Base-by-base conservation (phyloP, 2,888 invertebrate species). In the Cheilosia pagana region DNA sequence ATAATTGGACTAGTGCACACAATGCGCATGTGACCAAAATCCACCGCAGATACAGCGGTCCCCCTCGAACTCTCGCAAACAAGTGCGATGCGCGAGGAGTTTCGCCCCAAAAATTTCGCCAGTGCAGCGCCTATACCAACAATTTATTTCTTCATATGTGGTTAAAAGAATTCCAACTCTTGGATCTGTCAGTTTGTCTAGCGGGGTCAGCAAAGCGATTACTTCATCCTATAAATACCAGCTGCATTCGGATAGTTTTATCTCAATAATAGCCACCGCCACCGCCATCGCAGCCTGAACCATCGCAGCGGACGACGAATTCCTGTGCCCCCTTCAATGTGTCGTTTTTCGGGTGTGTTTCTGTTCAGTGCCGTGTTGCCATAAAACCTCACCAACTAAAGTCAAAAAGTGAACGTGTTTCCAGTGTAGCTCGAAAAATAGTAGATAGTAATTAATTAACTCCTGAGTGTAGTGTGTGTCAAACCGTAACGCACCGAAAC, bases 161-260 rank as follows among this genome's bases (percentile, higher is more conserved):
- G 19, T 28, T 62, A 81, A 85, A 85, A 48, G 55, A 75, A 81
- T 85, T 79, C 67, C 81, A 81, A 85, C 85, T 75, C 71, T 85
- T 60, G 85, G 70, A 83, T 85, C 71, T 81, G 85, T 85, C 75
- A 85, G 85, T 85, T 85, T 85, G 76, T 85, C 67, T 60, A 85
- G 85, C 85, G 75, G 85, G 81, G 75, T 81, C 81, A 76, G 67
- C 68, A 81, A 85, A 85, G 81, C 75, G 81, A 85, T 85, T 60
- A 71, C 85, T 81, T 76, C 76, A 75, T 85, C 71, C 70, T 81
- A 71, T 76, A 85, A 76, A 81, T 81, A 85, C 55, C 76, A 85
- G 57, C 65, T 85, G 71, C 75, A 76, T 75, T 76, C 81, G 85
- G 31, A 53, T 76, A 62, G 50, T 81, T 85, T 81, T 71, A 14